phyloP scores from a whole-genome alignment of 2,797 vertebrate species.

The Fistularia tabacaria region DNA sequence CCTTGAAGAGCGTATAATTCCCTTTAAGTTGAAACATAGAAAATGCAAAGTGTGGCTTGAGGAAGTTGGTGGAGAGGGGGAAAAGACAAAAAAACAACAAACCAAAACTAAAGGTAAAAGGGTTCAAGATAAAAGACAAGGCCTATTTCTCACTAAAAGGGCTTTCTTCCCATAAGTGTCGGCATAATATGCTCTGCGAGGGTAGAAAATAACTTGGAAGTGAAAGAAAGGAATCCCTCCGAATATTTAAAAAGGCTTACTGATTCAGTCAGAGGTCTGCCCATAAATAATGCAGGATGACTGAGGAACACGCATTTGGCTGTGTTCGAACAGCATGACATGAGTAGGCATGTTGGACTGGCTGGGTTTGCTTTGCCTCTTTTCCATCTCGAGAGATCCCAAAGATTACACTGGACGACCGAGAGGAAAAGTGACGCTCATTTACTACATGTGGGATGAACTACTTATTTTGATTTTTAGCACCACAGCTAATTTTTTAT shows the following conservation, averaged over 20 bases:
- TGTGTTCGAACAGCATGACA: conserved; percentile 33
- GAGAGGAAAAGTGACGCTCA: too few species aligned
- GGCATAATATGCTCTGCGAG: conserved; percentile 59
- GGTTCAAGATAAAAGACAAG: conserved; percentile 7
- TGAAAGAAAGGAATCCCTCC: conserved; percentile 56
- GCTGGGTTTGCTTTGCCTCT: conserved; percentile 28
- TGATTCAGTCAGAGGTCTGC: conserved; percentile 68
- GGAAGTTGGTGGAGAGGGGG: background rate
- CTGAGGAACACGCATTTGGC: conserved; percentile 48
- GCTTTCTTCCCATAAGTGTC: conserved; percentile 51
- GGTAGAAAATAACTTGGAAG: conserved; percentile 54
- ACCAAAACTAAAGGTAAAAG: background rate
- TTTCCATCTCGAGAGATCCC: too few species aligned
- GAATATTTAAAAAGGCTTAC: conserved; percentile 71
- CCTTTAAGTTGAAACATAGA: too few species aligned
- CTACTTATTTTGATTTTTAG: too few species aligned
- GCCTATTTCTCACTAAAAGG: conserved; percentile 23
- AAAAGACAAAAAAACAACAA: background rate
- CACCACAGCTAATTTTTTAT: too few species aligned
- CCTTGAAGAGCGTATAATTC: too few species aligned
- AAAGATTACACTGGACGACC: too few species aligned
- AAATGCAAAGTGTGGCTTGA: background rate
- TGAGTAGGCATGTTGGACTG: conserved; percentile 42
- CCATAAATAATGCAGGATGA: conserved; percentile 70
- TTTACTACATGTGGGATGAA: too few species aligned